phyloP scores from a whole-genome alignment of 2,113 vertebrate species.

The Henicopernis longicauda region DNA sequence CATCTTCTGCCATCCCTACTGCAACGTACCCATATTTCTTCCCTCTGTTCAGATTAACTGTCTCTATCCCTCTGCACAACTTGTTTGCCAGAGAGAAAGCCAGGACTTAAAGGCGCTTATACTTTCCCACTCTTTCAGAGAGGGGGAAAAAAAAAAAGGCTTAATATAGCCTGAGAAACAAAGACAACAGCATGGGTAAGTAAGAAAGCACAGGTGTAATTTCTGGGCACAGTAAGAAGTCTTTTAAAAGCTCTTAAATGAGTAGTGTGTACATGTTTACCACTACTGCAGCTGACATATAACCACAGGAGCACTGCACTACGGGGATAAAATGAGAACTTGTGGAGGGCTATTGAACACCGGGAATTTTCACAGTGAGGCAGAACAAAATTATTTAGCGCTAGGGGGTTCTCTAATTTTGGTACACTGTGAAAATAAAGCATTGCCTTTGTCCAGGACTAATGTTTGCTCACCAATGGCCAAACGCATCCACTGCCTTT shows the following conservation, averaged over 20 bases:
- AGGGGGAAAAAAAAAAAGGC: background rate
- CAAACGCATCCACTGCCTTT: background rate
- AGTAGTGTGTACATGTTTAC: constrained; percentile 58
- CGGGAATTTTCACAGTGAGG: constrained; percentile 60
- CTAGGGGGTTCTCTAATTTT: constrained; percentile 59
- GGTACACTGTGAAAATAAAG: constrained; percentile 27
- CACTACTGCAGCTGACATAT: constrained; percentile 42
- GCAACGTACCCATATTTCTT: background rate
- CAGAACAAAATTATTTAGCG: constrained; percentile 59
- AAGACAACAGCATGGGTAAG: constrained; percentile 38
- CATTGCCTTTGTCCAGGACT: constrained; percentile 15
- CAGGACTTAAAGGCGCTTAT: background rate
- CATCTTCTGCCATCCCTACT: background rate
- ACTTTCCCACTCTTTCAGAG: background rate
- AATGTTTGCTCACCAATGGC: background rate
- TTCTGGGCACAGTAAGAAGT: constrained; percentile 58
- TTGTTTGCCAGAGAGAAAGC: background rate
- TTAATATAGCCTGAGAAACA: constrained; percentile 36
- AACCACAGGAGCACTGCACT: constrained; percentile 35
- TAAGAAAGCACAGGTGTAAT: constrained; percentile 64
- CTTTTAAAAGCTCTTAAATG: constrained; percentile 65
- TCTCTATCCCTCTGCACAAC: background rate
- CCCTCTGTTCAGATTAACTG: background rate
- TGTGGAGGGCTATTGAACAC: constrained; percentile 61
- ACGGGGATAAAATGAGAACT: constrained; percentile 58